Evolutionary conservation across 1,140 invertebrate genomes (phyloP), one percentile per base, ranked within the genome.

Genomic region (Euglossa dilemma): DNA sequence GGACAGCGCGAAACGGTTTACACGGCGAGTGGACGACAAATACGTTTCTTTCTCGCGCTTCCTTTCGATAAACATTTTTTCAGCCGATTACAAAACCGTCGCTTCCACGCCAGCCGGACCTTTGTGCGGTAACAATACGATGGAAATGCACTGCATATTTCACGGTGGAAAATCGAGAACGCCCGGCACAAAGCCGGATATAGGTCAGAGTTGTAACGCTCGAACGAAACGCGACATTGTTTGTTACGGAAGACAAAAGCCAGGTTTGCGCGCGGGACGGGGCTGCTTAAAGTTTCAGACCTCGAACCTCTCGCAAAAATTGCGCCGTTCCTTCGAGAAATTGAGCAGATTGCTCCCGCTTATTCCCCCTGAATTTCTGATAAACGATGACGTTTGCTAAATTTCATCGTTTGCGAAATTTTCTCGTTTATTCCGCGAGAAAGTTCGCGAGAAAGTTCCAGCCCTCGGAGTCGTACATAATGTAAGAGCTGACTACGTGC

Each of bases 101-200:
- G 71, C 61, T 56, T 47, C 61, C 52, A 75, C 45, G 63, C 71
- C 45, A 8, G 16, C 9, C 54, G 64, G n/a, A 75, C 59, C 71
- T 81, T 81, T 81, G 72, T 81, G 79, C 79, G 72, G 79, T 45
- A 75, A 81, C 79, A 81, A 81, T 81, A 54, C 79, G 72, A 81
- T 66, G 79, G 79, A 66, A 81, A 75, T 81, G 71, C 54, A 64
- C n/a, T 81, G 79, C 79, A 81, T 81, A 81, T 81, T 81, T 81
- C 72, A 81, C 71, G 71, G 16, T 75, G 79, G 79, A 66, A 56
- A 81, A 81, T 81, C 59, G 79, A 63, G 79, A 75, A 81, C 52
- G 59, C 43, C 52, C 16, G 56, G 56, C 61, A 54, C 59, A 56
- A 81, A 75, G 79, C 79, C 72, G 61, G 63, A 81, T 81, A 75